A percentile compares a stretch with the other conserved stretches of the same genome.
These are phyloP conservation scores for Agrenia bidenticulata DNA, from an alignment of 2,888 invertebrate species.

Conservation along the genomic window DNA sequence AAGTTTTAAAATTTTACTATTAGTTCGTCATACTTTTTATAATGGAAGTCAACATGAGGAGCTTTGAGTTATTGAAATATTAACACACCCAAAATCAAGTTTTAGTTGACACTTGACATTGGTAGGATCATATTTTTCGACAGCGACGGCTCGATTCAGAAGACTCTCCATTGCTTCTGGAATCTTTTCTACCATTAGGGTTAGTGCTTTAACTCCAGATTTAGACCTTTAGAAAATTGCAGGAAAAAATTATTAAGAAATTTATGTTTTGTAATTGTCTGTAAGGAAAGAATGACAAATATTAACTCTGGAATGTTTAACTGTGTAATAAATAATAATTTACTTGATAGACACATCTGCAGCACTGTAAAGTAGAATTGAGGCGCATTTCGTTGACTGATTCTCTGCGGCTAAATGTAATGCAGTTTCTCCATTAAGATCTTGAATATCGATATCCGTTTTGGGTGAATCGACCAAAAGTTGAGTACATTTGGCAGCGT, in stretches of 20 bases:
- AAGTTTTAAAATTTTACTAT: background rate
- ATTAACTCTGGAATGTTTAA: background rate
- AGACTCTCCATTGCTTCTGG: slow-evolving; percentile 52
- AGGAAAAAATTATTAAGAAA: background rate
- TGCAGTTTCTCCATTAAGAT: slow-evolving; percentile 46
- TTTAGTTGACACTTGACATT: slow-evolving; percentile 51
- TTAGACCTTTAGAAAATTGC: slow-evolving; percentile 38
- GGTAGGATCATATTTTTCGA: slow-evolving; percentile 49
- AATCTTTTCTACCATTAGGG: slow-evolving; percentile 50
- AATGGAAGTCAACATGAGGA: too few species aligned
- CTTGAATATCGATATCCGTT: slow-evolving; percentile 49
- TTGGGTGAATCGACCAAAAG: slow-evolving; percentile 46
- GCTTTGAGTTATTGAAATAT: background rate
- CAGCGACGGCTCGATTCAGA: slow-evolving; percentile 46
- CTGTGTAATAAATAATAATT: background rate
- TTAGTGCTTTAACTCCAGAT: slow-evolving; percentile 48
- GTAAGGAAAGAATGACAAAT: background rate
- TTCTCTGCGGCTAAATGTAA: slow-evolving; percentile 51
- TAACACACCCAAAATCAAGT: slow-evolving; percentile 52
- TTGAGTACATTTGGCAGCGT: slow-evolving; percentile 40
- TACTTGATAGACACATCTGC: slow-evolving; percentile 52
- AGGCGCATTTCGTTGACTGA: slow-evolving; percentile 49
- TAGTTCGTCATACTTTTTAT: too few species aligned
- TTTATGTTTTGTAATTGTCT: too few species aligned
- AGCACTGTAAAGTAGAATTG: slow-evolving; percentile 46